Conservation (phyloP, 2,888 invertebrate species). For the Melanargia galathea region DNA sequence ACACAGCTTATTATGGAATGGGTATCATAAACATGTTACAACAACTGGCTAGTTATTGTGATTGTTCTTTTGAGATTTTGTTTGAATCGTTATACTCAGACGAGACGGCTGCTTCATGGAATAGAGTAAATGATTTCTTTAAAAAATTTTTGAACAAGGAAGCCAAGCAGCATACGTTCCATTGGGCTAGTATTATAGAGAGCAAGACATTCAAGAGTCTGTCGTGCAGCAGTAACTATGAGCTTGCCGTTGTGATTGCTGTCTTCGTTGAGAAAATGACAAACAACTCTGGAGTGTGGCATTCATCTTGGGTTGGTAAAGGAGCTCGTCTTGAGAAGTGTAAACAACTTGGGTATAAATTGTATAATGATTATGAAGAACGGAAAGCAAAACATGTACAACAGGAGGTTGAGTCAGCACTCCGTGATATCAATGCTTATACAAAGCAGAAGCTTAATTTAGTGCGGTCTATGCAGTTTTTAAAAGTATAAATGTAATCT, state of each 20-base stretch:
- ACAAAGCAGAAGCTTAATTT: too few species aligned
- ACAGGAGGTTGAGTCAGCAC: too few species aligned
- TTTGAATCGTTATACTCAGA: slow-evolving; percentile 30
- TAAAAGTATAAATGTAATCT: too few species aligned
- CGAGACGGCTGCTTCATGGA: slow-evolving; percentile 37
- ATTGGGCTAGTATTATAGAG: slow-evolving; percentile 43
- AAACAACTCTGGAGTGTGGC: slow-evolving; percentile 34
- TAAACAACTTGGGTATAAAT: slow-evolving; percentile 23
- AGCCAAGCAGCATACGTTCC: slow-evolving; percentile 31
- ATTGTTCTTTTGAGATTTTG: background rate
- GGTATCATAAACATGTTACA: slow-evolving; percentile 41
- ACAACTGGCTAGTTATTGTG: slow-evolving; percentile 13
- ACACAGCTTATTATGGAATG: slow-evolving; percentile 40
- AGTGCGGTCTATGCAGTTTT: too few species aligned
- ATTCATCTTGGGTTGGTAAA: slow-evolving; percentile 37
- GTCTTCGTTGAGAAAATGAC: slow-evolving; percentile 38
- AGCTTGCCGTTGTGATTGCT: slow-evolving; percentile 38
- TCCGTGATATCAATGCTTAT: too few species aligned
- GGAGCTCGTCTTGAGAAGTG: slow-evolving; percentile 7
- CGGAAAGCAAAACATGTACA: too few species aligned
- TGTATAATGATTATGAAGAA: slow-evolving; percentile 17
- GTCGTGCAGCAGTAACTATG: slow-evolving; percentile 38
- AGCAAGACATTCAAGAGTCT: slow-evolving; percentile 37
- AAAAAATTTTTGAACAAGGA: slow-evolving; percentile 28
- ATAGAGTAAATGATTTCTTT: slow-evolving; percentile 32